Percentiles rank a stretch among this genome's conserved stretches.
These are phyloP conservation scores for Lordiphosa stackelbergi DNA, from an alignment of 1,140 invertebrate genomes.

Conservation along the genomic window DNA sequence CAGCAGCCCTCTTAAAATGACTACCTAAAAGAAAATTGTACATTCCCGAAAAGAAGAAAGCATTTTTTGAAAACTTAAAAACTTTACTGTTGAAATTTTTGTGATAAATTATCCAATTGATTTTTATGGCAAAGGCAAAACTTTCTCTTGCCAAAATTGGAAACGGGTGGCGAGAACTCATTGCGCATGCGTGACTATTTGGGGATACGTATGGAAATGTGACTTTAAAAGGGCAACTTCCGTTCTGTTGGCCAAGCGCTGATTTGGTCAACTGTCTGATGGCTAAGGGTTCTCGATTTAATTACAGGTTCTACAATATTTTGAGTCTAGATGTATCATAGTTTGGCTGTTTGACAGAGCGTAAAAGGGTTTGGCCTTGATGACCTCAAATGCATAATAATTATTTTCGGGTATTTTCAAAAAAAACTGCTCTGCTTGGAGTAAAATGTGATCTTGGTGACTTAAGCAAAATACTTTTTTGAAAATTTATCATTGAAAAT, in stretches of 20 bases:
- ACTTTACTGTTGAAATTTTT: constrained; percentile 5
- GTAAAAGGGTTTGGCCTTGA: constrained; percentile 14
- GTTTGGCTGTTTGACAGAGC: constrained; percentile 27
- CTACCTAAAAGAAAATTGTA: background rate
- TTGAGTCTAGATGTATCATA: constrained; percentile 16
- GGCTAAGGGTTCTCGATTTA: constrained; percentile 5
- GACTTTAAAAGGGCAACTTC: constrained; percentile 55
- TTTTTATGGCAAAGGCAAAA: constrained; percentile 49
- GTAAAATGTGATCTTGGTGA: too few relatives aligned
- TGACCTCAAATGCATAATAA: background rate
- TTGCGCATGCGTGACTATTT: constrained; percentile 26
- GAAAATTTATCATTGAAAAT: too few relatives aligned
- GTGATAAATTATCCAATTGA: background rate
- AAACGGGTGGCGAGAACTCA: constrained; percentile 31
- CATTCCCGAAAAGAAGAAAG: constrained; percentile 17
- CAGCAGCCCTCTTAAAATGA: background rate
- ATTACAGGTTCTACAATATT: constrained; percentile 16
- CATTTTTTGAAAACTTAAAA: constrained; percentile 6
- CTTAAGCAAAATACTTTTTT: too few relatives aligned
- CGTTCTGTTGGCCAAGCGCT: constrained; percentile 41
- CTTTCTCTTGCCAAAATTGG: constrained; percentile 48
- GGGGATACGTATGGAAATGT: constrained; percentile 35
- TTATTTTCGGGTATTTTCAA: constrained; percentile 1
- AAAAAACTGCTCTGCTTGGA: background rate
- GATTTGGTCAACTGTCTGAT: constrained; percentile 39